These are phyloP conservation scores for Aradus depressus DNA, from an alignment of 2,888 invertebrate species.

Conservation along the genomic window DNA sequence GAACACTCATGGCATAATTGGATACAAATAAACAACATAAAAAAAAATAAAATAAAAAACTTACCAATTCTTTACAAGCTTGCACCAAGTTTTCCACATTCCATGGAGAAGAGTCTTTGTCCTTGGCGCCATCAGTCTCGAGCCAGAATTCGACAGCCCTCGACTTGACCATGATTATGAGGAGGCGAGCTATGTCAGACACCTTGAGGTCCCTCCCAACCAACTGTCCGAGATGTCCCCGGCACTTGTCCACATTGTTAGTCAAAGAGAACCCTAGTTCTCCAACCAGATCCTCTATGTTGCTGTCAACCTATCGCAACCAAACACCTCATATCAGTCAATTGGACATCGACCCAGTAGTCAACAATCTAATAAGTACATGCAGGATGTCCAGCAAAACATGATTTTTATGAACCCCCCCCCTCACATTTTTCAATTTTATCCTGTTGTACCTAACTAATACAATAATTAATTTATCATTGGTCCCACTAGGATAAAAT, in stretches of 20 bases:
- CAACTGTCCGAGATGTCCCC: conserved; percentile 69
- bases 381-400: too few species aligned
- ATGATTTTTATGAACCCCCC: too few species aligned
- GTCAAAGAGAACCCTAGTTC: conserved; percentile 90
- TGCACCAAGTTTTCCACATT: conserved; percentile 89
- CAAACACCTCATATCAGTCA: too few species aligned
- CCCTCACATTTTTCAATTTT: too few species aligned
- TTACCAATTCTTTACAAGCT: conserved; percentile 75
- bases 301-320: conserved; percentile 56
- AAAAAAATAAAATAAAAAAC: conserved; percentile 28
- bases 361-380: too few species aligned
- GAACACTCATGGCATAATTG: too few species aligned
- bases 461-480: too few species aligned
- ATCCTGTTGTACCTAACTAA: too few species aligned
- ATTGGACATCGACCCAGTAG: too few species aligned
- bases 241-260: conserved; percentile 72
- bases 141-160: conserved; percentile 51
- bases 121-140: conserved; percentile 36
- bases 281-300: conserved; percentile 75
- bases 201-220: conserved; percentile 73
- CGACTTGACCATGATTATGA: conserved; percentile 77
- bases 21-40: too few species aligned
- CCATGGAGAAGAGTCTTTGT: conserved; percentile 45
- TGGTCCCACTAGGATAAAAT: too few species aligned
- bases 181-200: conserved; percentile 68